Conservation (phyloP, 2,113 vertebrate species). For the Bubalus kerabau region DNA sequence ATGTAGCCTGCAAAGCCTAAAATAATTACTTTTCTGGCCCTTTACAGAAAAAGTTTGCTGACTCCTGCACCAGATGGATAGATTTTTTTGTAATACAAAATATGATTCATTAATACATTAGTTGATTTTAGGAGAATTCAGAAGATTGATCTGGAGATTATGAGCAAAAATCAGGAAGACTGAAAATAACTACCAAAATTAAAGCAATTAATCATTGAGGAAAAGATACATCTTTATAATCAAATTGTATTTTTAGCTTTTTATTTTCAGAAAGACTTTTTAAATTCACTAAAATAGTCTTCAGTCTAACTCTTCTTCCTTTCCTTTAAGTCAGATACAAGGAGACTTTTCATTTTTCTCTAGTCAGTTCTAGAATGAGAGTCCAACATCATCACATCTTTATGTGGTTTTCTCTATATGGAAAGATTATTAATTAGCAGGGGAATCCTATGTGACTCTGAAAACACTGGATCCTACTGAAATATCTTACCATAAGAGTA, state of each 20-base stretch:
- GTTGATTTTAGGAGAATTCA: neutral
- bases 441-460: neutral
- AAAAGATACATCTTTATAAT: neutral
- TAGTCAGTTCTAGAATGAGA: neutral
- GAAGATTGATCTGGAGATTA: neutral
- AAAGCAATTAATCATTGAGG: neutral
- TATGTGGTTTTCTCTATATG: neutral
- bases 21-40: neutral
- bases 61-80: neutral
- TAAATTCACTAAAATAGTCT: neutral
- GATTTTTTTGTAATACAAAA: neutral
- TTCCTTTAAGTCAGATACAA: conserved; percentile 4
- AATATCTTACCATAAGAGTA: neutral
- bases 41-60: neutral
- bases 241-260: neutral
- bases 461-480: neutral
- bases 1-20: neutral
- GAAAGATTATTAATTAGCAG: neutral
- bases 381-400: neutral
- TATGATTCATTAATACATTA: neutral
- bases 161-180: neutral
- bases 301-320: neutral
- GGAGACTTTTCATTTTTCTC: neutral
- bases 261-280: neutral
- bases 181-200: neutral